These are phyloP conservation scores for Ptilorrhoa leucosticta DNA, from an alignment of 2,113 vertebrate species.

Conservation along the genomic window DNA sequence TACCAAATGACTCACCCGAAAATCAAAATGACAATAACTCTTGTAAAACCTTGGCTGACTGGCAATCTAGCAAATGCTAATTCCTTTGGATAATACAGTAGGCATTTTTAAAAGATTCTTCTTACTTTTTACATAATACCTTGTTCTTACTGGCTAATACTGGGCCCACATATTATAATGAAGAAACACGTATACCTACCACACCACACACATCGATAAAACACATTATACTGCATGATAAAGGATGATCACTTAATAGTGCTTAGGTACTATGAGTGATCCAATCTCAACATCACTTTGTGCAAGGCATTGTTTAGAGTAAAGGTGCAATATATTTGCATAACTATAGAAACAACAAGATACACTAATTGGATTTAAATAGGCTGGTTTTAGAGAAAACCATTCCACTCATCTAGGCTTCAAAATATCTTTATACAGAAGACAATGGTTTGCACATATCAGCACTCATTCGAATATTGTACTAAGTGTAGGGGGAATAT, in stretches of 20 bases:
- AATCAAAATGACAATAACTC: slow-evolving; percentile 71
- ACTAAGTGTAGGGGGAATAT: not conserved
- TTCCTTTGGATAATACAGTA: slow-evolving; percentile 13
- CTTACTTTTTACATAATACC: slow-evolving; percentile 4
- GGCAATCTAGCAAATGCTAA: slow-evolving; percentile 43
- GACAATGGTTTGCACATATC: not conserved
- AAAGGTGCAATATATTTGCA: not conserved
- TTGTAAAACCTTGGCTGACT: slow-evolving; percentile 58
- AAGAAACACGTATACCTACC: not conserved
- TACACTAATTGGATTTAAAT: not conserved
- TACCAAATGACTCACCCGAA: slow-evolving; percentile 72
- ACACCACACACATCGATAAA: not conserved
- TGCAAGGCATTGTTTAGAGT: not conserved
- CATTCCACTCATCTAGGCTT: not conserved
- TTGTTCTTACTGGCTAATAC: not conserved
- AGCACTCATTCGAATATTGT: not conserved
- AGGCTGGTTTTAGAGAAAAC: not conserved
- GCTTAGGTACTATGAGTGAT: not conserved
- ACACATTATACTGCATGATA: not conserved
- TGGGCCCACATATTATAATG: not conserved
- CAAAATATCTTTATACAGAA: not conserved
- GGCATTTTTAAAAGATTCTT: slow-evolving; percentile 13
- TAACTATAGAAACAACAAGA: not conserved
- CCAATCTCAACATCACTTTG: not conserved
- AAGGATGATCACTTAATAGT: not conserved